phyloP scores from a whole-genome alignment of 2,113 vertebrate genomes.

The Archocentrus centrarchus region DNA sequence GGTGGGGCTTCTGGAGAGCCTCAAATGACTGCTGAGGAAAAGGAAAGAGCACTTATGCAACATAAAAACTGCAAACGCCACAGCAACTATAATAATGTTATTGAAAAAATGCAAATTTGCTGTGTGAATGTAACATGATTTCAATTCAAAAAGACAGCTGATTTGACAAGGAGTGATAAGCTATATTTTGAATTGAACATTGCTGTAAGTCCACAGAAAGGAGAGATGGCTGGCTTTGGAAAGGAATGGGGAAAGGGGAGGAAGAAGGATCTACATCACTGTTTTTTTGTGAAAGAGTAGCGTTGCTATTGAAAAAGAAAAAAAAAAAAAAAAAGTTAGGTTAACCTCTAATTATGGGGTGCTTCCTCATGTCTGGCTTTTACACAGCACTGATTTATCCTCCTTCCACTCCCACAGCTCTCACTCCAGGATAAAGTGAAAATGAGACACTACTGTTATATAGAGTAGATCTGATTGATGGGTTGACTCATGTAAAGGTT shows the following conservation, averaged over 20 bases:
- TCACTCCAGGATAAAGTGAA: conserved; percentile 19
- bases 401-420: conserved; percentile 27
- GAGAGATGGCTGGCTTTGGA: conserved; percentile 8
- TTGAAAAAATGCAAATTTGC: conserved; percentile 1
- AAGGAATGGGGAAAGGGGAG: conserved; percentile 18
- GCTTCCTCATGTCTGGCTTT: conserved; percentile 44
- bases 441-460: conserved; percentile 9
- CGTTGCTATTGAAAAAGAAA: conserved; percentile 7
- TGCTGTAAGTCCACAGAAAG: conserved; percentile 7
- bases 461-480: conserved; percentile 14
- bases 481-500: conserved; percentile 13
- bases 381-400: conserved; percentile 37
- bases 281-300: conserved; percentile 32
- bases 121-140: neutral
- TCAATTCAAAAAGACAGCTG: neutral
- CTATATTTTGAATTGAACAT: neutral
- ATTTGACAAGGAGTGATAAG: neutral
- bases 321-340: conserved; percentile 50
- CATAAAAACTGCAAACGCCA: neutral
- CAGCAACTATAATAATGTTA: neutral
- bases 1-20: conserved; percentile 30
- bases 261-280: conserved; percentile 13
- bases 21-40: conserved; percentile 38
- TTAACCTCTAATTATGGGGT: conserved; percentile 73
- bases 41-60: conserved; percentile 12